Percentiles rank a stretch among this genome's conserved stretches.
phyloP scores from a whole-genome alignment of 2,888 invertebrate genomes.

The Hypercompe scribonia region DNA sequence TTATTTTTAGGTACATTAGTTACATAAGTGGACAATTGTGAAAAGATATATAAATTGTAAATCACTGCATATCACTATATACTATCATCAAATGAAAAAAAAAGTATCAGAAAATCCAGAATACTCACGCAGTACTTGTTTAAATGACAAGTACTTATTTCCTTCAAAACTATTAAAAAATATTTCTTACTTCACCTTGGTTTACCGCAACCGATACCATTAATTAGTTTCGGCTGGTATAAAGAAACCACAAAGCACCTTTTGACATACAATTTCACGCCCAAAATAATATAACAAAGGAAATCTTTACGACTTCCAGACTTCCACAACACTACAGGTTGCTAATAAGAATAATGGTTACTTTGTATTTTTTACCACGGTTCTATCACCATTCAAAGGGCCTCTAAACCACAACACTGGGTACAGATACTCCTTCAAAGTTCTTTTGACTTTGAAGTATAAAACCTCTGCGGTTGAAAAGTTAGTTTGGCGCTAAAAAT shows the following conservation, averaged over 20 bases:
- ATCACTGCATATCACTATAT: background rate
- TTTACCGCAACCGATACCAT: conserved; percentile 12
- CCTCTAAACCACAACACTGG: conserved; percentile 24
- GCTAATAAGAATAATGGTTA: conserved; percentile 17
- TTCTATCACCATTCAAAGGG: conserved; percentile 28
- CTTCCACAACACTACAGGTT: conserved; percentile 12
- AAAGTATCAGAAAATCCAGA: no score
- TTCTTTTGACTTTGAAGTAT: conserved; percentile 11
- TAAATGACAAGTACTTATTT: background rate
- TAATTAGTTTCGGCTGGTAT: conserved; percentile 25
- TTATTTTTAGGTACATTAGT: background rate
- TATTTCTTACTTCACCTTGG: conserved; percentile 5
- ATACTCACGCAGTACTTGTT: background rate
- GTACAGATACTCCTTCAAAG: conserved; percentile 7
- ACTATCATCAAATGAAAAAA: background rate
- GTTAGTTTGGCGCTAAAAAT: conserved; percentile 12
- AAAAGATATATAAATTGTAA: background rate
- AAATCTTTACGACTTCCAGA: conserved; percentile 13
- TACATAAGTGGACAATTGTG: background rate
- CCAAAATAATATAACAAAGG: conserved; percentile 19
- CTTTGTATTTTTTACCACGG: conserved; percentile 31
- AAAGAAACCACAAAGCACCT: conserved; percentile 25
- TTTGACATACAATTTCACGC: conserved; percentile 24
- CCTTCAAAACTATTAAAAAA: conserved; percentile 8
- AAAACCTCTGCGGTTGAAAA: conserved; percentile 19